A percentile compares a stretch with the other conserved stretches of the same genome.
These are phyloP conservation scores for Nettapus auritus DNA, from an alignment of 2,113 vertebrate species.

Conservation along the genomic window DNA sequence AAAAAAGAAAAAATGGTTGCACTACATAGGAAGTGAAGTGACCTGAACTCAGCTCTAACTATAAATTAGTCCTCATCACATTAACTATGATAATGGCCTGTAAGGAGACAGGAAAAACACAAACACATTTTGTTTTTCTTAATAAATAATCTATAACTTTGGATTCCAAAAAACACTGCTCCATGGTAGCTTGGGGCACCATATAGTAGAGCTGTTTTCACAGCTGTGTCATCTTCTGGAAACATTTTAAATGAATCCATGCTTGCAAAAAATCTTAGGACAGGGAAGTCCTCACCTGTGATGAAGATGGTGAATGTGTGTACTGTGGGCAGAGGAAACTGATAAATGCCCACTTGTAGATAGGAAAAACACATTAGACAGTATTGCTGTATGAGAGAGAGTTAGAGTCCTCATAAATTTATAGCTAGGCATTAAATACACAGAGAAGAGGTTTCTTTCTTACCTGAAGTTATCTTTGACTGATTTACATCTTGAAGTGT, in stretches of 20 bases:
- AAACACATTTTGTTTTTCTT: background rate
- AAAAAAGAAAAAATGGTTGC: no score
- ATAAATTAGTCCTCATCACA: background rate
- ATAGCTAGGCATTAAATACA: constrained; percentile 20
- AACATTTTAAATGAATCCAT: background rate
- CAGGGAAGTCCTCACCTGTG: background rate
- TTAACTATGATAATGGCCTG: background rate
- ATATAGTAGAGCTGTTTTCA: background rate
- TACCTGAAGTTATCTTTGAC: constrained; percentile 5
- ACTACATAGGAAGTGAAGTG: background rate
- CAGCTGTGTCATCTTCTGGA: background rate
- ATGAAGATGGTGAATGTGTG: background rate
- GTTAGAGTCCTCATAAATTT: background rate
- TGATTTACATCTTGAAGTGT: constrained; percentile 1
- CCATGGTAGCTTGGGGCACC: accelerated
- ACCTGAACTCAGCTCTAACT: background rate
- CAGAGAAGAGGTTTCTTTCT: constrained; percentile 1
- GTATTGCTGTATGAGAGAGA: background rate
- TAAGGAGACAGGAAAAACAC: background rate
- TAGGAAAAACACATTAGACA: background rate
- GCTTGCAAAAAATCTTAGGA: background rate
- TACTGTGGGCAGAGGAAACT: background rate
- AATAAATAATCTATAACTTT: background rate
- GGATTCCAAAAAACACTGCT: background rate
- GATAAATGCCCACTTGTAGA: background rate